Evolutionary conservation across 2,113 vertebrate genomes (phyloP).

Genomic region (Meles meles): DNA sequence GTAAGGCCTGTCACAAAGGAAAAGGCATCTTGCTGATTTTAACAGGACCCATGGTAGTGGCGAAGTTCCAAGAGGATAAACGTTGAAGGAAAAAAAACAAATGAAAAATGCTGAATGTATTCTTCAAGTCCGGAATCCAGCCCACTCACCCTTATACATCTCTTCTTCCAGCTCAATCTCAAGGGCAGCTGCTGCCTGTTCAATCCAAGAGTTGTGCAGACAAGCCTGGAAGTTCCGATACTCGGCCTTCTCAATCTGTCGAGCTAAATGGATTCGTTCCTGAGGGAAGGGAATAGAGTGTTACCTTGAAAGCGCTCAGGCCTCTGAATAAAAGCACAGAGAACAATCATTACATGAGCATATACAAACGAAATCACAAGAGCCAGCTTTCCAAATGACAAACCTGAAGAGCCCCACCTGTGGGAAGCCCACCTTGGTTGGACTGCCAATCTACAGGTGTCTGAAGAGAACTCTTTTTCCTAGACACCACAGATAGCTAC

Average conservation of each 20-base stretch:
- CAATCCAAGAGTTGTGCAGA: constrained; percentile 96
- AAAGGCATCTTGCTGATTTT: background rate
- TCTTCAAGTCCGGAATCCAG: background rate
- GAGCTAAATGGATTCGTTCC: constrained; percentile 92
- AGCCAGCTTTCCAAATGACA: background rate
- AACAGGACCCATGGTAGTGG: background rate
- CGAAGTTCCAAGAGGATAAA: background rate
- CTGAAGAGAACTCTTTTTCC: background rate
- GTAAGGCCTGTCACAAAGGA: background rate
- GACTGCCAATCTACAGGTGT: background rate
- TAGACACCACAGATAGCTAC: background rate
- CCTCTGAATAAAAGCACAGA: background rate
- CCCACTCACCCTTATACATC: constrained; percentile 81
- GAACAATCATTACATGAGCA: accelerated
- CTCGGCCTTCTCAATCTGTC: constrained; percentile 93
- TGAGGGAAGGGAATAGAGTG: constrained; percentile 68
- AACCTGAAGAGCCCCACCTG: background rate
- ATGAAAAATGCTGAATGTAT: background rate
- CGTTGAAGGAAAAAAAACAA: background rate
- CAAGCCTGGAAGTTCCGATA: constrained; percentile 91
- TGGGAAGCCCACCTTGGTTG: background rate
- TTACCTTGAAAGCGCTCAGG: background rate
- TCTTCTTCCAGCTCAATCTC: constrained; percentile 93
- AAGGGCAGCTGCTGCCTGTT: constrained; percentile 92
- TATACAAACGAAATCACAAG: background rate